These are phyloP conservation scores for Oedothorax gibbosus DNA, from an alignment of 1,140 invertebrate genomes.

Conservation along the genomic window DNA sequence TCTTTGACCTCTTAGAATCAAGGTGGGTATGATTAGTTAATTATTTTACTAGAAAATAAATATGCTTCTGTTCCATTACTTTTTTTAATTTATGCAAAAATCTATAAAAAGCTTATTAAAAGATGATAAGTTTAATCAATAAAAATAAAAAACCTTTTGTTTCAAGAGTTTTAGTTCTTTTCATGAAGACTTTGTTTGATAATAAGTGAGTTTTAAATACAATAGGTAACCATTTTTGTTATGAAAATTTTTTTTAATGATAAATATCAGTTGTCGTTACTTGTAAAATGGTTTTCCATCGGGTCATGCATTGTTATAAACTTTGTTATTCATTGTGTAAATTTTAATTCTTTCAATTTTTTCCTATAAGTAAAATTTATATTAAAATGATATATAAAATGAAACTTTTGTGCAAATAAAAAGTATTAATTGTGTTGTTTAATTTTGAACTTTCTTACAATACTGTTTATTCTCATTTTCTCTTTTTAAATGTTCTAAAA, in stretches of 20 bases:
- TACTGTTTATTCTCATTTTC: too few relatives aligned
- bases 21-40: constrained; percentile 2
- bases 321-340: too few relatives aligned
- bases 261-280: not conserved
- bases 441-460: too few relatives aligned
- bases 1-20: constrained; percentile 9
- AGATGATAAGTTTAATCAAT: not conserved
- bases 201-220: not conserved
- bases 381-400: too few relatives aligned
- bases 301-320: not conserved
- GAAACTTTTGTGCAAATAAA: too few relatives aligned
- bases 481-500: too few relatives aligned
- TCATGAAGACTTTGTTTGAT: not conserved
- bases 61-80: not conserved
- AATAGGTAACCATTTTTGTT: not conserved
- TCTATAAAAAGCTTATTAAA: not conserved
- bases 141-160: not conserved
- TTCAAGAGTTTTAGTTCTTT: not conserved
- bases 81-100: not conserved
- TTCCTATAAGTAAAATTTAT: too few relatives aligned
- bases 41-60: not conserved
- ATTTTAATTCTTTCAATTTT: too few relatives aligned
- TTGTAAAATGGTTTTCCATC: not conserved
- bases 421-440: too few relatives aligned
- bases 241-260: too few relatives aligned